These are phyloP conservation scores for Keiferia lycopersicella DNA, from an alignment of 2,888 invertebrate species.

Conservation along the genomic window DNA sequence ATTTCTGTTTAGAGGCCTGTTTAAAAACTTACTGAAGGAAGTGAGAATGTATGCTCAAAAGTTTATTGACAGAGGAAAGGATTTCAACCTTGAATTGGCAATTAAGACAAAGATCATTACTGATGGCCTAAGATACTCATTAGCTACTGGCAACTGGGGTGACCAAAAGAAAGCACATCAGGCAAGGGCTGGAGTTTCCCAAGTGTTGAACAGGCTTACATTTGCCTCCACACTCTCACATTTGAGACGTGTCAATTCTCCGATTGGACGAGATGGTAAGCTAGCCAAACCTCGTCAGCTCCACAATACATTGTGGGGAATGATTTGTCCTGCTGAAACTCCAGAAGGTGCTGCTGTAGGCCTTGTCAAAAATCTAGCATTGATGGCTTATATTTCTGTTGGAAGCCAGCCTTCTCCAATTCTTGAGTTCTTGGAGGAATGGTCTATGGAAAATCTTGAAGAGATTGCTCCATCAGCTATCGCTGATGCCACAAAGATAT, in stretches of 20 bases:
- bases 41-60: slow-evolving; percentile 99
- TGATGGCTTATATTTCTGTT: slow-evolving; percentile 99
- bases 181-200: slow-evolving; percentile 97
- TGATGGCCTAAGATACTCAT: slow-evolving; percentile 97
- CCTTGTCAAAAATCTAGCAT: slow-evolving; percentile 98
- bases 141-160: slow-evolving; percentile 99
- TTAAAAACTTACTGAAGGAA: slow-evolving; percentile 98
- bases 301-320: slow-evolving; percentile 99
- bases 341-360: slow-evolving; percentile 99
- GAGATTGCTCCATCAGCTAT: slow-evolving; percentile 99
- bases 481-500: slow-evolving; percentile 99
- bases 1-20: slow-evolving; percentile 97
- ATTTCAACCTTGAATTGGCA: slow-evolving; percentile 97
- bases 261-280: slow-evolving; percentile 99
- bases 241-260: slow-evolving; percentile 98
- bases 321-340: slow-evolving; percentile 99
- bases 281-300: slow-evolving; percentile 99
- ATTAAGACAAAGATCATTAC: slow-evolving; percentile 99
- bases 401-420: slow-evolving; percentile 99
- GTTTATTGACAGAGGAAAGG: slow-evolving; percentile 99
- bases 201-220: slow-evolving; percentile 98
- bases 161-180: slow-evolving; percentile 99
- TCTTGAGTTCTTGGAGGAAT: slow-evolving; percentile 99
- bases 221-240: slow-evolving; percentile 99
- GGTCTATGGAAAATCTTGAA: slow-evolving; percentile 99